Evolutionary conservation across 2,113 vertebrate genomes (phyloP).

Genomic region (Pluvialis apricaria): DNA sequence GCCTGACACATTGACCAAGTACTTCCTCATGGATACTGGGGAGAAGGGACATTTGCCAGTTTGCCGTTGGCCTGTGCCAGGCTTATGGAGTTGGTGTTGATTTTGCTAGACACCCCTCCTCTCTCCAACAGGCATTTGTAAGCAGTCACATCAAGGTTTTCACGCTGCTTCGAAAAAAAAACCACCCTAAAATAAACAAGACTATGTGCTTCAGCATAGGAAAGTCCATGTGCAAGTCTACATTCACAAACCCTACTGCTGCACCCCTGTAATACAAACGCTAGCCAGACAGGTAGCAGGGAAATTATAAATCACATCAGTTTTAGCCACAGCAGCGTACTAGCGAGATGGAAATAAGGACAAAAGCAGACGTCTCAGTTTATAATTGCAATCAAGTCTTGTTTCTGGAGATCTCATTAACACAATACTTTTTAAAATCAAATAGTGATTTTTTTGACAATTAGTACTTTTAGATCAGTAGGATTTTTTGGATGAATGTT

Average conservation of each 20-base stretch:
- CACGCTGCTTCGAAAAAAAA: not conserved
- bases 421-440: not conserved
- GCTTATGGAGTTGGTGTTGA: not conserved
- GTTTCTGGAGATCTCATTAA: not conserved
- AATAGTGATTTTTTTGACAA: not conserved
- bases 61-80: not conserved
- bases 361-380: not conserved
- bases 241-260: not conserved
- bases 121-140: not conserved
- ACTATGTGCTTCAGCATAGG: not conserved
- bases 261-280: not conserved
- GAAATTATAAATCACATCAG: not conserved
- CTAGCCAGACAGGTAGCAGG: not conserved
- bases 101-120: not conserved
- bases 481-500: not conserved
- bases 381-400: not conserved
- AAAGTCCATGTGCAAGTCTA: not conserved
- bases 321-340: not conserved
- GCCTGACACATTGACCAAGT: conserved; percentile 6
- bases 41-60: not conserved
- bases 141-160: not conserved
- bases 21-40: conserved; percentile 3
- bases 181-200: not conserved
- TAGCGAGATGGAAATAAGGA: not conserved
- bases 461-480: not conserved